Evolutionary conservation across 2,888 invertebrate species (phyloP).

Genomic region (Cataglyphis albicans): DNA sequence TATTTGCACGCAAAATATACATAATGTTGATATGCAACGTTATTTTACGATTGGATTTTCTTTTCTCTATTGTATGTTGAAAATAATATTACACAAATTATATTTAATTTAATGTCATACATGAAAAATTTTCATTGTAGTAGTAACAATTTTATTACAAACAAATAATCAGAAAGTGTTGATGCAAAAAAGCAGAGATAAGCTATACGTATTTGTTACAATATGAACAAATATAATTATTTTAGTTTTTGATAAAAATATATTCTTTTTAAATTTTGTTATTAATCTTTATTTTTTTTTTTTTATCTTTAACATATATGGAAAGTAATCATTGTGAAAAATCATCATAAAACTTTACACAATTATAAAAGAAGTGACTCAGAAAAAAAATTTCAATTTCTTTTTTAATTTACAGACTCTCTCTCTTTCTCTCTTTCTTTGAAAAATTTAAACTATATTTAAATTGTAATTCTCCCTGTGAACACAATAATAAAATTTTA

Average conservation of each 20-base stretch:
- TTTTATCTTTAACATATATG: neutral
- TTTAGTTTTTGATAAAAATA: neutral
- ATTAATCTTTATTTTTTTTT: neutral
- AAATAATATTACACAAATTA: neutral
- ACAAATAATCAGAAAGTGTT: neutral
- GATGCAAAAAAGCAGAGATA: neutral
- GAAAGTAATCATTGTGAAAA: neutral
- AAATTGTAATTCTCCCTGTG: neutral
- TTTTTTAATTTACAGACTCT: neutral
- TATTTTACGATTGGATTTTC: neutral
- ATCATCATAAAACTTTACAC: neutral
- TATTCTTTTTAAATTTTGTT: neutral
- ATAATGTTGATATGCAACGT: neutral
- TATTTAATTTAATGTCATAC: neutral
- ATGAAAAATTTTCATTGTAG: neutral
- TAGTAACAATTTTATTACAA: neutral
- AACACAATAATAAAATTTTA: constrained; percentile 2
- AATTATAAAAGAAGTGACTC: neutral
- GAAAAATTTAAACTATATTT: neutral
- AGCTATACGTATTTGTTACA: neutral
- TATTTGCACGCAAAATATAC: constrained; percentile 23
- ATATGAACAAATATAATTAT: neutral
- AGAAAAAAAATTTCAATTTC: neutral
- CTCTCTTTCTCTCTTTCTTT: neutral
- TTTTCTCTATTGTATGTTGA: neutral